Conservation (phyloP, 2,888 invertebrate species). For the Mycalesis mineus region DNA sequence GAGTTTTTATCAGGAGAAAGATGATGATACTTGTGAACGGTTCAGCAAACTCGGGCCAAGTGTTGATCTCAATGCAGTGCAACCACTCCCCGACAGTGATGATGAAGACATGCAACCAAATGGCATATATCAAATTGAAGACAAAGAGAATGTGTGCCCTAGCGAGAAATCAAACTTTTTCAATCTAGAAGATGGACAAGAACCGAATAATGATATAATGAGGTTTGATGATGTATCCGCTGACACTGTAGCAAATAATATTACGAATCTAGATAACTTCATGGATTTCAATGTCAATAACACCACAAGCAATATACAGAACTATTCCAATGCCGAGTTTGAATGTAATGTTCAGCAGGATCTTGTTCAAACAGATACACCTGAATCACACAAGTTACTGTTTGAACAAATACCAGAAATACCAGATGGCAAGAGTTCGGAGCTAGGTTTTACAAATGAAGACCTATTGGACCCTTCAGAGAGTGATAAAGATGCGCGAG, state of each 20-base stretch:
- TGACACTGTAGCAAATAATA: slow-evolving; percentile 42
- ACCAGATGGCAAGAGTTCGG: slow-evolving; percentile 71
- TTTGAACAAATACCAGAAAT: slow-evolving; percentile 75
- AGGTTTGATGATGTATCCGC: slow-evolving; percentile 55
- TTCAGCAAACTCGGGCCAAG: slow-evolving; percentile 55
- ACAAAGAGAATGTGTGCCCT: slow-evolving; percentile 64
- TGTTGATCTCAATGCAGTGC: slow-evolving; percentile 80
- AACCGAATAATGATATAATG: slow-evolving; percentile 64
- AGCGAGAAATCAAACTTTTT: slow-evolving; percentile 46
- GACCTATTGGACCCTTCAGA: slow-evolving; percentile 59
- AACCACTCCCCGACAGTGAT: slow-evolving; percentile 74
- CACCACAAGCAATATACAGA: slow-evolving; percentile 49
- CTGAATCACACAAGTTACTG: slow-evolving; percentile 71
- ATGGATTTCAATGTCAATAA: slow-evolving; percentile 50
- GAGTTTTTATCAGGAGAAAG: slow-evolving; percentile 81
- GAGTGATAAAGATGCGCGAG: slow-evolving; percentile 53
- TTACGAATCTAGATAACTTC: slow-evolving; percentile 47
- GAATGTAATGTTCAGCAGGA: slow-evolving; percentile 54
- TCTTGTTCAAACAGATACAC: slow-evolving; percentile 65
- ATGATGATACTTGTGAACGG: slow-evolving; percentile 72
- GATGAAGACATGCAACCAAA: slow-evolving; percentile 64
- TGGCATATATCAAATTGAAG: slow-evolving; percentile 45
- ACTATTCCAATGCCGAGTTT: slow-evolving; percentile 54
- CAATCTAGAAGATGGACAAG: slow-evolving; percentile 41
- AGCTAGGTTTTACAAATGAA: slow-evolving; percentile 64